Conservation (phyloP, 2,888 invertebrate genomes). For the Epinotia ramella region DNA sequence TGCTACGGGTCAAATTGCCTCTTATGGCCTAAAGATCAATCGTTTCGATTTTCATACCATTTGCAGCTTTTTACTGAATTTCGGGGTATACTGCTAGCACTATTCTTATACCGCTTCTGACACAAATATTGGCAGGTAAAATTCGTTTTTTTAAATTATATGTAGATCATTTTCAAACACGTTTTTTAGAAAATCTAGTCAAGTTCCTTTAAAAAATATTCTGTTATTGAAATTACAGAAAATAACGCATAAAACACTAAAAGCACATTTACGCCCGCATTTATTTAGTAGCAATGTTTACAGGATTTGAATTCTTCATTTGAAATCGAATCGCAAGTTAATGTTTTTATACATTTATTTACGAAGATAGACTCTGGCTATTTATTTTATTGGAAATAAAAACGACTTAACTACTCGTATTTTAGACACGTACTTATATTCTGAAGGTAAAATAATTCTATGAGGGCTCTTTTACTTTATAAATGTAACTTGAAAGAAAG, state of each 20-base stretch:
- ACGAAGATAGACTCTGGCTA: not conserved
- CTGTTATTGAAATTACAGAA: too few relatives aligned
- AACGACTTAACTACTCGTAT: not conserved
- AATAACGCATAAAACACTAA: not conserved
- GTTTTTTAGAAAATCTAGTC: too few relatives aligned
- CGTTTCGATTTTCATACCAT: too few relatives aligned
- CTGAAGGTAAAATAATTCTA: not conserved
- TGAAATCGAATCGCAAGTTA: slow-evolving; percentile 26
- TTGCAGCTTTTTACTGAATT: too few relatives aligned
- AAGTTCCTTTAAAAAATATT: too few relatives aligned
- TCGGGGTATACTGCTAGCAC: too few relatives aligned
- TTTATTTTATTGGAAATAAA: not conserved
- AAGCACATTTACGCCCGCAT: slow-evolving; percentile 8
- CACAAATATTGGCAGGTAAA: too few relatives aligned
- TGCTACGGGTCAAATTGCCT: too few relatives aligned
- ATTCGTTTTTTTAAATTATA: too few relatives aligned
- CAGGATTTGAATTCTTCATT: slow-evolving; percentile 31
- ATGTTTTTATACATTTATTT: slow-evolving; percentile 7
- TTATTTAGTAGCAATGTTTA: slow-evolving; percentile 9
- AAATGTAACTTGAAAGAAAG: not conserved
- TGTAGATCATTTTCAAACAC: too few relatives aligned
- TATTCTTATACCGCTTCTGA: too few relatives aligned
- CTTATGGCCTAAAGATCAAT: too few relatives aligned
- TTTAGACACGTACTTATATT: not conserved
- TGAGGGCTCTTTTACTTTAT: not conserved